Evolutionary conservation across 2,797 vertebrate genomes (phyloP).

Genomic region (Buphagus erythrorhynchus): DNA sequence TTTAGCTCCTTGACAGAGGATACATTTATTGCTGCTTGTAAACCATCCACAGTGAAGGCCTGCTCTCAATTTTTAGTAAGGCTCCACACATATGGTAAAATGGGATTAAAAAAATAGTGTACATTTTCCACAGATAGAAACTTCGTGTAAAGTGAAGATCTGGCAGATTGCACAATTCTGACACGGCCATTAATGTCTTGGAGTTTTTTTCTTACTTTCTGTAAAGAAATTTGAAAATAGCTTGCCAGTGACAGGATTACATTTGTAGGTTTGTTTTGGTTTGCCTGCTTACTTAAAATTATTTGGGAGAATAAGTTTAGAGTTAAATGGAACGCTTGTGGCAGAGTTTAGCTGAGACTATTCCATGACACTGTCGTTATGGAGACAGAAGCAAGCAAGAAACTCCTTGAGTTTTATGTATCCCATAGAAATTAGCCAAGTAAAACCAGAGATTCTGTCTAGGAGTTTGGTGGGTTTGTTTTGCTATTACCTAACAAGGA

Average conservation of each 20-base stretch:
- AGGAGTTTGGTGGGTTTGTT: neutral
- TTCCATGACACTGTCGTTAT: neutral
- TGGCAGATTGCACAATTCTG: neutral
- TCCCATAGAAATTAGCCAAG: neutral
- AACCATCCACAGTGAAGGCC: neutral
- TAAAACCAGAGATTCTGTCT: neutral
- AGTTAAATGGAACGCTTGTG: conserved; percentile 1
- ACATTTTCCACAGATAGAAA: neutral
- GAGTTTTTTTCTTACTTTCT: neutral
- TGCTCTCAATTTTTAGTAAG: neutral
- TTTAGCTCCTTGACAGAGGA: neutral
- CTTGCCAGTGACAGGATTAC: neutral
- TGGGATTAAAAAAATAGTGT: neutral
- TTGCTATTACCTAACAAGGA: neutral
- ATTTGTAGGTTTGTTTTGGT: neutral
- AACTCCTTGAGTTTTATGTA: neutral
- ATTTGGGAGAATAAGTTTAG: neutral
- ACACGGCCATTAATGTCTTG: rapidly evolving
- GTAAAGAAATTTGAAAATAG: neutral
- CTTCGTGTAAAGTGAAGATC: neutral
- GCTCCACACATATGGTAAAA: neutral
- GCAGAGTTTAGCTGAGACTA: neutral
- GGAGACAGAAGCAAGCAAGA: neutral
- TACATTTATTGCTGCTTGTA: neutral
- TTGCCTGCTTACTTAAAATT: neutral